These are phyloP conservation scores for Numenius phaeopus DNA, from an alignment of 2,797 vertebrate genomes.

Conservation along the genomic window DNA sequence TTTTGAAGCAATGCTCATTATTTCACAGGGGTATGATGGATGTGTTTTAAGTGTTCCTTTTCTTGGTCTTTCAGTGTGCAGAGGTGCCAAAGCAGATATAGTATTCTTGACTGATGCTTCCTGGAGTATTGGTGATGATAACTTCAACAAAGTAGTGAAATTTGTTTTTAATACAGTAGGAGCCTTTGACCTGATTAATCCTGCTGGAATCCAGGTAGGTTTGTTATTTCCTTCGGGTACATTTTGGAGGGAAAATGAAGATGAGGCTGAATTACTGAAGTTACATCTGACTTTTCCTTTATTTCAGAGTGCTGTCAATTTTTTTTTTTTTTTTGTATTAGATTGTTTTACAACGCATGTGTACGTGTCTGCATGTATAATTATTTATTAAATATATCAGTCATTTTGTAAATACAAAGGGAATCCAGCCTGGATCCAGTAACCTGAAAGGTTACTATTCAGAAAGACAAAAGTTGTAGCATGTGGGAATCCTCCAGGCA, in stretches of 20 bases:
- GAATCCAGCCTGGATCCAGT: neutral
- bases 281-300: neutral
- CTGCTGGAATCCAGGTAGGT: constrained; percentile 94
- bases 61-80: constrained; percentile 87
- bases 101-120: constrained; percentile 98
- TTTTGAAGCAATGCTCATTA: neutral
- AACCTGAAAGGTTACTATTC: neutral
- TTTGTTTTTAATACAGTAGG: constrained; percentile 91
- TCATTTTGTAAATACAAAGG: neutral
- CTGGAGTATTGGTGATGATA: constrained; percentile 98
- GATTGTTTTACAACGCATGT: neutral
- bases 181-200: constrained; percentile 90
- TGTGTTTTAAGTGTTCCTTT: neutral
- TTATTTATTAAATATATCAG: neutral
- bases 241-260: neutral
- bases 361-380: neutral
- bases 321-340: neutral
- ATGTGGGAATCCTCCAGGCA: neutral
- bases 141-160: constrained; percentile 93
- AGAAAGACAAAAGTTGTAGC: neutral
- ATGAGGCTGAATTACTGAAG: neutral
- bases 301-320: neutral
- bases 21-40: neutral
- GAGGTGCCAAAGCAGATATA: constrained; percentile 96
- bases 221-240: neutral